Base-by-base conservation (phyloP, 2,888 invertebrate species). In the Pseudeuparius sepicola region DNA sequence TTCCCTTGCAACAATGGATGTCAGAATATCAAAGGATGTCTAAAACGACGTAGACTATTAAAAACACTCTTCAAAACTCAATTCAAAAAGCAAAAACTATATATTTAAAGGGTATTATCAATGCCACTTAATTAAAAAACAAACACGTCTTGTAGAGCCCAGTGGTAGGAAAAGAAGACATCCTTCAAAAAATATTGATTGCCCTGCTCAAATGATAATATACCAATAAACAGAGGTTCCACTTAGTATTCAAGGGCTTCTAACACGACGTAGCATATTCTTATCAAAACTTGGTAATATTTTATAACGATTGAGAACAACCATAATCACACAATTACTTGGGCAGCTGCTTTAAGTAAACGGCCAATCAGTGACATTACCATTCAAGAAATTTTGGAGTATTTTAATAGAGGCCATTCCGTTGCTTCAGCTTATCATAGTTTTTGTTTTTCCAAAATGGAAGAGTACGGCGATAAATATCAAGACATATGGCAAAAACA, bases 401-500 rank as follows among this genome's bases (percentile, higher is more conserved):
- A 36, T 35, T 44, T 39, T 37, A 34, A 42, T 16, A 40, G 37
- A 18, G 42, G 44, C 13, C 43, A 43, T 30, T 44, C 42, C 6
- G 38, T 29, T 7, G 12, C 41, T 10, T 36, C 43, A 11, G 43
- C 39, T 2, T 41, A 41, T 18, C 42, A 44, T 27, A 38, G 33
- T 16, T 44, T 32, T 27, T 38, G 37, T 38, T 37, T 42, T 16
- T 26, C 28, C 12, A 42, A 40, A 31, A 40, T 40, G 42, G 42
- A 44, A 15, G 44, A 42, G 30, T 28, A 27, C 25, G 44, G 42
- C 7, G 42, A 44, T 9, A 27, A 35, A 17, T 45, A 39, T 30
- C 34, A 43, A 7, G 20, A 17, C 25, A 28, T 43, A 39, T 45
- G 45, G 43, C 36, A 24, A 31, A 32, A 23, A 17, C 23, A 43